Evolutionary conservation across 2,797 vertebrate genomes (phyloP), one percentile per base, ranked within the genome.

Genomic region (Pogonophryne albipinna): DNA sequence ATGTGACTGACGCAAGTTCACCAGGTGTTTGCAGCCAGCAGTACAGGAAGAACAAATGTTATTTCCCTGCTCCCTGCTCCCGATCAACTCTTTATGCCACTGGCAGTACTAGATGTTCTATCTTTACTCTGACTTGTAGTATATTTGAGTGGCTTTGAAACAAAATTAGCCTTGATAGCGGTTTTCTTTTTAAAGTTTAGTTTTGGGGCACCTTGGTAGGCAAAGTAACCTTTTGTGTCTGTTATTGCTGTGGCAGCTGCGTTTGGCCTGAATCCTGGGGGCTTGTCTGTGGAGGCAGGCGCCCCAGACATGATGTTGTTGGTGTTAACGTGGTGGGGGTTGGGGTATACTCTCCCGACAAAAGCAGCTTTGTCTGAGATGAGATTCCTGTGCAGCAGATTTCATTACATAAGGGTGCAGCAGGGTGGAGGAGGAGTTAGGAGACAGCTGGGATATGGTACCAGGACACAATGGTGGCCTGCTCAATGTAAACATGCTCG

Each of bases 331-430:
- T 79, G 91, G 62, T 79, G 91, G 90, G 89, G 89, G 83, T 77
- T 75, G 91, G 84, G 78, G 42, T 51, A 78, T 79, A 80, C 55
- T 68, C 70, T 78, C 75, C 8, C 23, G 56, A 95, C 94, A 93
- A 90, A 93, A 79, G 84, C 74, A 76, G 88, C 94, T 95, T 95
- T 95, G 95, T 96, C 91, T 90, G 91, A 74, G 71, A 82, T 4
- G 62, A 82, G 88, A 95, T 95, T 96, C 93, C 94, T 94, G 85
- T 83, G 91, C 93, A 89, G 91, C 76, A 89, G 79, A 89, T 90
- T 77, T 88, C 86, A 91, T 94, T 94, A 88, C 93, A 92, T 93
- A 93, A 94, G 82, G 83, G 51, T 82, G 71, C 70, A 76, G 71
- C 16, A 38, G 82, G 82, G 61, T 58, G 83, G 90, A 89, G 86